These are phyloP conservation scores for Triplophysa tibetana DNA, from an alignment of 2,113 vertebrate species.

Conservation along the genomic window DNA sequence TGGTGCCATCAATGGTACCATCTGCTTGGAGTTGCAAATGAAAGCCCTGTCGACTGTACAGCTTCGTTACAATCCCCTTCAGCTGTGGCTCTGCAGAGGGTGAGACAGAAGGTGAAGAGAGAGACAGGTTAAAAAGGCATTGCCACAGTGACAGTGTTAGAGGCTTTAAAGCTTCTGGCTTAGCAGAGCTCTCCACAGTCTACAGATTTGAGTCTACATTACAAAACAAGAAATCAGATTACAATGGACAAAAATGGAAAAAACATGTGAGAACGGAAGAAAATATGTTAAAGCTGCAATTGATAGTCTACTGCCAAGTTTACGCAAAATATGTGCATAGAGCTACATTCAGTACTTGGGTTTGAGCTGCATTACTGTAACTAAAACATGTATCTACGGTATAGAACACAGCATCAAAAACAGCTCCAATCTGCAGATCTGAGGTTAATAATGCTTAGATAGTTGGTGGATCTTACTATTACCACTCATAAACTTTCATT, in stretches of 20 bases:
- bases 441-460: constrained; percentile 31
- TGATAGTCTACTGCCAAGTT: background rate
- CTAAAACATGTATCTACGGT: constrained; percentile 6
- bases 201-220: constrained; percentile 24
- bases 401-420: background rate
- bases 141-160: constrained; percentile 8
- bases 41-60: constrained; percentile 98
- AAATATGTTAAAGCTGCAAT: background rate
- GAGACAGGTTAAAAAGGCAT: constrained; percentile 46
- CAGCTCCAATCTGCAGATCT: background rate
- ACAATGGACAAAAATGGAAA: background rate
- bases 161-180: constrained; percentile 21
- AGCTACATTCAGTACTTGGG: constrained; percentile 35
- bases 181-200: constrained; percentile 10
- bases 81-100: constrained; percentile 90
- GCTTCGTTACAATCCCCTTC: constrained; percentile 99
- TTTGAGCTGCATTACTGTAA: constrained; percentile 26
- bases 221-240: constrained; percentile 30
- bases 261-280: background rate
- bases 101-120: constrained; percentile 26
- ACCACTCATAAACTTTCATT: constrained; percentile 30
- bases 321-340: background rate
- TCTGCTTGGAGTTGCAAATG: constrained; percentile 98
- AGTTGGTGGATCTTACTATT: constrained; percentile 19
- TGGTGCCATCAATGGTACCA: constrained; percentile 98